These are phyloP conservation scores for Rhodophaea formosa DNA, from an alignment of 2,888 invertebrate genomes.

Conservation along the genomic window DNA sequence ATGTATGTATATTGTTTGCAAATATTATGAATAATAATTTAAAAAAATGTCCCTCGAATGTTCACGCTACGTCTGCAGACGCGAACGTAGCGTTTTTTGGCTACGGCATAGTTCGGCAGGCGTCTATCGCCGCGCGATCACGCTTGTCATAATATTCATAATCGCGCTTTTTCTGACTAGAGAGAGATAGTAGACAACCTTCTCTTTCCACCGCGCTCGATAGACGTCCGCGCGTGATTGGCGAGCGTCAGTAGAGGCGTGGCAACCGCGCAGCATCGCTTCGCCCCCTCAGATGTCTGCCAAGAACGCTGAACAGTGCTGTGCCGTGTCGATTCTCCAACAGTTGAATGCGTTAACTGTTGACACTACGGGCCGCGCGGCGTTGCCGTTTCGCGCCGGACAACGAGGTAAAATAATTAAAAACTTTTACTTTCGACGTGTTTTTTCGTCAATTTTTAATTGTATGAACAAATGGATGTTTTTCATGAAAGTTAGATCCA, in stretches of 20 bases:
- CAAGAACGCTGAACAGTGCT: constrained; percentile 44
- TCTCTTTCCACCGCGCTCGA: constrained; percentile 39
- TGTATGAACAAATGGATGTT: neutral
- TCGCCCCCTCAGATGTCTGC: constrained; percentile 65
- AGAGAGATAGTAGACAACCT: constrained; percentile 35
- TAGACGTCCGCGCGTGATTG: constrained; percentile 47
- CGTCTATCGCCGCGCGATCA: constrained; percentile 8
- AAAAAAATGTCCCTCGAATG: neutral
- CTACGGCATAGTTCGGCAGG: neutral
- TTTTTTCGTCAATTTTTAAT: constrained; percentile 1
- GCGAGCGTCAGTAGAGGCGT: constrained; percentile 57
- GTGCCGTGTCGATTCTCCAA: constrained; percentile 67
- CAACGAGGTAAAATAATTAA: constrained; percentile 66
- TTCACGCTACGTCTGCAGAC: neutral
- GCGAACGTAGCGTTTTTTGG: neutral
- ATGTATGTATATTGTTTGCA: too few relatives aligned
- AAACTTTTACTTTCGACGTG: constrained; percentile 19
- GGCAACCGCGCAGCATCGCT: constrained; percentile 54
- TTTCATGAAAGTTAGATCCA: neutral
- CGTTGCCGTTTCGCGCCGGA: constrained; percentile 64
- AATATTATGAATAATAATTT: too few relatives aligned
- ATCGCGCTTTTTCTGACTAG: constrained; percentile 20
- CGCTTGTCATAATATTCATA: constrained; percentile 8
- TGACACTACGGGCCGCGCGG: constrained; percentile 61
- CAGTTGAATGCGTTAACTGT: constrained; percentile 76